Evolutionary conservation across 2,113 vertebrate genomes (phyloP), one percentile per base, ranked within the genome.

Genomic region (Daubentonia madagascariensis): DNA sequence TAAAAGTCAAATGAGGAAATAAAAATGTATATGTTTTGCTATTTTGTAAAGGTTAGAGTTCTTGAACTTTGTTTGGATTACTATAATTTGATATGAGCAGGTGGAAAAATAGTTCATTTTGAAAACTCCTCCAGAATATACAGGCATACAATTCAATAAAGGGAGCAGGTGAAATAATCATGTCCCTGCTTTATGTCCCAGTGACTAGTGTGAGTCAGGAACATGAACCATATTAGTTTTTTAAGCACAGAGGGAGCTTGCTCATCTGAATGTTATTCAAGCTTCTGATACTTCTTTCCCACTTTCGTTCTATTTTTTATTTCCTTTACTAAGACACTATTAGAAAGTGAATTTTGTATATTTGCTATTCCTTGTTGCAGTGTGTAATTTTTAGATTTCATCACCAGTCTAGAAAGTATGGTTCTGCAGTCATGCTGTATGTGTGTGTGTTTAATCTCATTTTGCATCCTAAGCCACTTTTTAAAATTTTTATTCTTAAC

Each of bases 1-100:
- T 98, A 78, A 94, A 92, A 92, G 35, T 85, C 65, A 92, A 67
- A 81, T 57, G 57, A 80, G 23, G 43, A 80, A 93, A 91, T 23
- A 72, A 92, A 92, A 61, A 22, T 59, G 5, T 50, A 16, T 40
- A 48, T 65, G 3, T 37, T 87, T 61, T 91, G 14, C 7, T 73
- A 14, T 48, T 67, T 89, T 92, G 94, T 87, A 94, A 86, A 85
- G 35, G 68, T 94, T 73, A 78, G 61, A 70, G 8, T 80, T 92
- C 52, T 94, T 92, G n/a, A 97, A 40, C 14, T 94, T 89, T 96
- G 61, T 93, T 65, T 81, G 52, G 7, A 70, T 72, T 16, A 61
- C 40, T 78, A 59, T 52, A 89, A 65, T 92, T 83, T 86, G 61
- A 92, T 81, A 81, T 67, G 70, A 94, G 13, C 30, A 54, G 8